Conservation (phyloP, 2,888 invertebrate genomes). For the Meloe dianella region DNA sequence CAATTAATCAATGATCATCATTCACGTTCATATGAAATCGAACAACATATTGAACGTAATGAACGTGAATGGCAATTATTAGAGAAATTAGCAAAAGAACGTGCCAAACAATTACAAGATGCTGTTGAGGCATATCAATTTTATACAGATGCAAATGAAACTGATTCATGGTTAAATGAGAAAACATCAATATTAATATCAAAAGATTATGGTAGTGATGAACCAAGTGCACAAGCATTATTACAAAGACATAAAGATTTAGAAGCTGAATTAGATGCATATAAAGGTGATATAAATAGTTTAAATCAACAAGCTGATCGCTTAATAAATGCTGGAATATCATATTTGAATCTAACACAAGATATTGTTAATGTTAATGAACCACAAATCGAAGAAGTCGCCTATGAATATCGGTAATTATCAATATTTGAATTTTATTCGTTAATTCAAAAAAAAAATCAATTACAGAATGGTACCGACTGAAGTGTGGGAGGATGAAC, state of each 20-base stretch:
- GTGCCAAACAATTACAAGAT: conserved; percentile 80
- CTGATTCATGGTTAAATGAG: conserved; percentile 97
- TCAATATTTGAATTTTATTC: conserved; percentile 24
- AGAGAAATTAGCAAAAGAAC: conserved; percentile 77
- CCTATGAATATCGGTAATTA: conserved; percentile 50
- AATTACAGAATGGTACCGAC: conserved; percentile 74
- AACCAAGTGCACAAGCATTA: conserved; percentile 87
- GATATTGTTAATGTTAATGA: conserved; percentile 70
- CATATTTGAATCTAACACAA: conserved; percentile 67
- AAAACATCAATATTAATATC: conserved; percentile 90
- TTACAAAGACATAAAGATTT: conserved; percentile 85
- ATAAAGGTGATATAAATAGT: conserved; percentile 80
- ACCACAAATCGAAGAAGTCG: conserved; percentile 69
- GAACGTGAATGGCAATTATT: conserved; percentile 89
- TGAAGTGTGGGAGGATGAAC: conserved; percentile 92
- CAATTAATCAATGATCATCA: conserved; percentile 81
- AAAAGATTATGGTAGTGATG: conserved; percentile 89
- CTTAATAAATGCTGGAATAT: conserved; percentile 78
- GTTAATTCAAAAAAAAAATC: conserved; percentile 19
- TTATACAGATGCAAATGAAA: conserved; percentile 96
- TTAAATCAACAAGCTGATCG: conserved; percentile 81
- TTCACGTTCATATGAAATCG: conserved; percentile 81
- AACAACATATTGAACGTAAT: conserved; percentile 77
- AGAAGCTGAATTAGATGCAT: conserved; percentile 88
- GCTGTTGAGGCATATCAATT: conserved; percentile 95